Evolutionary conservation across 2,113 vertebrate species (phyloP).

Genomic region (Dryoscopus gambensis): DNA sequence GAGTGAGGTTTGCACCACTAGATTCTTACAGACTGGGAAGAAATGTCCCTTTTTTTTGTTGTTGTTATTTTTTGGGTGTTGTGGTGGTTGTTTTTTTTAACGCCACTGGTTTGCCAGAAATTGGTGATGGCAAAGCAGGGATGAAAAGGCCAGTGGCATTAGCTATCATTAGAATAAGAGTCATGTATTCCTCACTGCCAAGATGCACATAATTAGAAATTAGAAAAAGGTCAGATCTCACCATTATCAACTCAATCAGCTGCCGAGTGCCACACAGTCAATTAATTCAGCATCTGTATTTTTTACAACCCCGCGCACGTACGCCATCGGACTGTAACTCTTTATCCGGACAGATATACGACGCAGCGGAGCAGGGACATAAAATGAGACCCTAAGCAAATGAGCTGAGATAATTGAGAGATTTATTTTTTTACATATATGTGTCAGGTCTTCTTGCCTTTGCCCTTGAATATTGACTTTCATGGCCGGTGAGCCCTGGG

Average conservation of each 20-base stretch:
- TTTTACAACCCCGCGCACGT: slow-evolving; percentile 89
- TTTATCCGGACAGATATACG: slow-evolving; percentile 87
- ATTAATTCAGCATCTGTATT: slow-evolving; percentile 99
- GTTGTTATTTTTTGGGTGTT: background rate
- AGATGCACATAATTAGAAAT: slow-evolving; percentile 90
- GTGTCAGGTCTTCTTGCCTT: slow-evolving; percentile 80
- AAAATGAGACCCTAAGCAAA: slow-evolving; percentile 91
- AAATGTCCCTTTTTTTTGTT: background rate
- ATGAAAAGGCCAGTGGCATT: slow-evolving; percentile 63
- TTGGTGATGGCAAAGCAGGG: background rate
- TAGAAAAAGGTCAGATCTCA: slow-evolving; percentile 87
- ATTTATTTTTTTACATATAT: slow-evolving; percentile 87
- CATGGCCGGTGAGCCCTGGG: slow-evolving; percentile 55
- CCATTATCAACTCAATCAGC: slow-evolving; percentile 87
- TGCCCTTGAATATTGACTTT: slow-evolving; percentile 92
- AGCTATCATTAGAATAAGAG: slow-evolving; percentile 76
- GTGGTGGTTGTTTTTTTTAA: background rate
- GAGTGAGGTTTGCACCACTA: no score
- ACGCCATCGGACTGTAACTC: slow-evolving; percentile 84
- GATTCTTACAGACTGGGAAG: no score
- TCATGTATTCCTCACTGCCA: slow-evolving; percentile 73
- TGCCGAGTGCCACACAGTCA: slow-evolving; percentile 91
- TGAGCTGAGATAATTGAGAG: slow-evolving; percentile 94
- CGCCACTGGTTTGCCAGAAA: background rate
- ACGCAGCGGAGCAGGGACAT: slow-evolving; percentile 79